These are phyloP conservation scores for Acromyrmex charruanus DNA, from an alignment of 1,140 invertebrate species.

Conservation along the genomic window DNA sequence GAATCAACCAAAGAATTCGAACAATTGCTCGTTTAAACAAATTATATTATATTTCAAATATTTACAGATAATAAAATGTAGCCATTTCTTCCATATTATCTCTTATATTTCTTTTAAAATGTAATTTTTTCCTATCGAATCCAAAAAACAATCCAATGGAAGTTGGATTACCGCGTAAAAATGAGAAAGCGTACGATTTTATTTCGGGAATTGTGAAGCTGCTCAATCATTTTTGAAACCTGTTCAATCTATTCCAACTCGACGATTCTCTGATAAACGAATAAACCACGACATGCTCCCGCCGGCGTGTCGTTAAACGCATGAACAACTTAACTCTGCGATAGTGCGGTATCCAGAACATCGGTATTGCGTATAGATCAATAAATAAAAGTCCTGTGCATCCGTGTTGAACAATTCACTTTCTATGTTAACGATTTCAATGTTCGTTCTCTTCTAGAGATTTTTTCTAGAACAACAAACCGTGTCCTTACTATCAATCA, in stretches of 20 bases:
- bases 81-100: neutral
- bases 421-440: conserved; percentile 50
- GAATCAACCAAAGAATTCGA: neutral
- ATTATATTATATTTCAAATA: neutral
- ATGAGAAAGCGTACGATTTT: neutral
- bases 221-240: conserved; percentile 15
- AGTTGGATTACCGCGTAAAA: neutral
- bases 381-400: conserved; percentile 39
- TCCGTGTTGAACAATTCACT: conserved; percentile 43
- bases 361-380: neutral
- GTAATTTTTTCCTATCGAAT: neutral
- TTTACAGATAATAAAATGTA: neutral
- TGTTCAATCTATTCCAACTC: conserved; percentile 13
- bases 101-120: neutral
- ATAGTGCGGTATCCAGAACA: conserved; percentile 14
- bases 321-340: conserved; percentile 30
- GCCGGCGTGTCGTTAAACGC: conserved; percentile 13
- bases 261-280: conserved; percentile 31
- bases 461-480: neutral
- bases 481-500: neutral
- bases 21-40: neutral
- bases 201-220: neutral
- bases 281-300: neutral
- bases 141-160: neutral
- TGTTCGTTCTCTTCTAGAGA: neutral